Base-by-base conservation (phyloP, 1,140 invertebrate genomes). In the Halyomorpha halys region DNA sequence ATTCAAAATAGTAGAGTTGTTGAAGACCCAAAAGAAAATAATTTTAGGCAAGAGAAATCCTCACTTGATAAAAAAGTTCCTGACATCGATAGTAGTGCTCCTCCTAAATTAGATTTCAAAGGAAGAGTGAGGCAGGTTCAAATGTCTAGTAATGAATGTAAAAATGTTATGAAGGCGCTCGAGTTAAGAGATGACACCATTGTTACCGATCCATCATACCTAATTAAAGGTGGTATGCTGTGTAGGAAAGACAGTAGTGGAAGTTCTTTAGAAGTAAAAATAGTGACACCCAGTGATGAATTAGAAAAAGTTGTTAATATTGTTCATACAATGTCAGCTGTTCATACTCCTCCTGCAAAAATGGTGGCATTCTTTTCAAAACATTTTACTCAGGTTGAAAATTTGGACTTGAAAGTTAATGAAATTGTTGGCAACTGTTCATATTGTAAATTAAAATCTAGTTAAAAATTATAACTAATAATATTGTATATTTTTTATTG, bases 201-300 rank as follows among this genome's bases (percentile, higher is more conserved):
- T 13, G 53, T 3, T 23, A 27, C 18, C 27, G 18, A 56, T 1
- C 14, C 14, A 16, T 23, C 23, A 18, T 56, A 56, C 23, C 15
- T 56, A 56, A 6, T 56, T 6, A 56, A 56, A 56, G 53, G 18
- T 56, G 53, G 53, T 56, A 56, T 56, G 53, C 53, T 56, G 3
- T 56, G 53, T 23, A 23, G 4, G 18, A 56, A 56, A 25, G 23
- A 23, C 14, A 9, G 2, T 3, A 23, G 3, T 56, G 53, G 23
- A 25, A 23, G 15, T 27, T 11, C 15, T 19, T 27, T 23, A 23
- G 53, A 56, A 23, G 23, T 56, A 0, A 21, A 25, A 25, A 56
- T 56, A 56, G 19, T 56, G 4, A 15, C 23, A 13, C 53, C 53
- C 19, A 5, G 8, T 23, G 18, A 19, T 5, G 23, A 21, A 15